Conservation (phyloP, 2,888 invertebrate genomes). For the Chrysolina americana region DNA sequence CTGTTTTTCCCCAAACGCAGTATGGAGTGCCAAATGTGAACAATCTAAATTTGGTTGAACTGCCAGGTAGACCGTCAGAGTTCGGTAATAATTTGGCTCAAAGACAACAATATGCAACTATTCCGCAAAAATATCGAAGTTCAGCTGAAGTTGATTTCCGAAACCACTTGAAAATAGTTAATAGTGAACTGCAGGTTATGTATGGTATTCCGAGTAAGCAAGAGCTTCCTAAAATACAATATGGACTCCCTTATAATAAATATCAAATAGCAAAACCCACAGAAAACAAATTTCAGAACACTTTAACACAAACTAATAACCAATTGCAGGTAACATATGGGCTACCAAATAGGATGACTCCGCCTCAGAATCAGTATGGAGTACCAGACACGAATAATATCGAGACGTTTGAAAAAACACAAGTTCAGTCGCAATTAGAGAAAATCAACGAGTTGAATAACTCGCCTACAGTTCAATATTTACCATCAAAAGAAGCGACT, state of each 20-base stretch:
- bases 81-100: neutral
- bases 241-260: slow-evolving; percentile 27
- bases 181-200: slow-evolving; percentile 31
- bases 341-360: slow-evolving; percentile 6
- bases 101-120: neutral
- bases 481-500: slow-evolving; percentile 40
- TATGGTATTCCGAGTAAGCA: slow-evolving; percentile 38
- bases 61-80: neutral
- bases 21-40: slow-evolving; percentile 33
- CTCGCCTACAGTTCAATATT: slow-evolving; percentile 38
- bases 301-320: neutral
- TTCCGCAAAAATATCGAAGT: slow-evolving; percentile 7
- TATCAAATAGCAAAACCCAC: neutral
- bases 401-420: slow-evolving; percentile 47
- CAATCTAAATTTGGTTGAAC: neutral
- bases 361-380: slow-evolving; percentile 43
- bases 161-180: slow-evolving; percentile 4
- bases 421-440: slow-evolving; percentile 23
- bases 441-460: slow-evolving; percentile 24
- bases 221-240: slow-evolving; percentile 29
- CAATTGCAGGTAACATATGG: slow-evolving; percentile 12
- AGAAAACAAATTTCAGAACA: neutral
- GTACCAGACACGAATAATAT: slow-evolving; percentile 43
- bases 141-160: neutral
- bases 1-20: slow-evolving; percentile 33